Evolutionary conservation across 2,888 invertebrate species (phyloP).

Genomic region (Tromatobia lineatoria): DNA sequence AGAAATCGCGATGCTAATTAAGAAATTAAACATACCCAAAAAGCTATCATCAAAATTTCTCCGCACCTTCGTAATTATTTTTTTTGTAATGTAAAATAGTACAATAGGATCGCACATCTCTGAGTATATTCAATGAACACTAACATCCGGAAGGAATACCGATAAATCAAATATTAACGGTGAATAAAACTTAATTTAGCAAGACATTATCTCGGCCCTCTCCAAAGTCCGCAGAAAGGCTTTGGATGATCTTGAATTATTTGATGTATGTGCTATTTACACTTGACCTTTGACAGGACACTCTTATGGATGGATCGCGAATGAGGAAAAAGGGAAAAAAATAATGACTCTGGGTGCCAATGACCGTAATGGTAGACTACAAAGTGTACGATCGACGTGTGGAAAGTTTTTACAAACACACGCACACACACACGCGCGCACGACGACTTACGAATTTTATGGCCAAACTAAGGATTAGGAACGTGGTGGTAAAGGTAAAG

Average conservation of each 20-base stretch:
- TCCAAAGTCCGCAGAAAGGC: slow-evolving; percentile 2
- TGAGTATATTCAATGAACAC: neutral
- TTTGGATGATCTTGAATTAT: slow-evolving; percentile 32
- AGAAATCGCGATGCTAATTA: neutral
- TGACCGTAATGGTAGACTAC: neutral
- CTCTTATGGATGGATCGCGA: neutral
- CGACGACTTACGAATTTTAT: neutral
- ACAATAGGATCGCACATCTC: neutral
- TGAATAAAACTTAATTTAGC: neutral
- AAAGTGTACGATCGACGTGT: neutral
- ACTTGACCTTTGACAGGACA: slow-evolving; percentile 29
- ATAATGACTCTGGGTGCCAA: neutral
- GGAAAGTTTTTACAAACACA: neutral
- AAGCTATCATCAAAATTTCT: neutral
- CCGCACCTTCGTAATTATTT: neutral
- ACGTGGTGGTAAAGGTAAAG: neutral
- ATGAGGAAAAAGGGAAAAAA: slow-evolving; percentile 5
- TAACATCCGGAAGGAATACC: neutral
- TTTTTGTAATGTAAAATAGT: neutral
- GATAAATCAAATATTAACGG: neutral
- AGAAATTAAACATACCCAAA: neutral
- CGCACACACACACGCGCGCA: too few species aligned
- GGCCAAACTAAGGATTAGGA: neutral
- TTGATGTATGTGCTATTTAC: slow-evolving; percentile 16
- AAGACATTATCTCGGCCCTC: neutral